Conservation (phyloP, 2,888 invertebrate genomes). For the Cerastis leucographa region DNA sequence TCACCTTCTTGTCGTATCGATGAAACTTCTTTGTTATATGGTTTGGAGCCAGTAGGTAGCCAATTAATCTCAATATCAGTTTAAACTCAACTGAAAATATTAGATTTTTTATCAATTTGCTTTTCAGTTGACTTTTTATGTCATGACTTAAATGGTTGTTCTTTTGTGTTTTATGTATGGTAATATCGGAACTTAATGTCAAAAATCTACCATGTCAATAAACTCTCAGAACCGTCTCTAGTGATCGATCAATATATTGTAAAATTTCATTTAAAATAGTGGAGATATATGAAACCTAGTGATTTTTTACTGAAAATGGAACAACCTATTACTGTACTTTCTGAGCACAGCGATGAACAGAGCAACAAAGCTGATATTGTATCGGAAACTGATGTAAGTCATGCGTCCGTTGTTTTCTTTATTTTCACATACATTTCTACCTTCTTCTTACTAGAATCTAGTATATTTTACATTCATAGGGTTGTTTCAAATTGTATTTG, state of each 20-base stretch:
- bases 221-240: neutral
- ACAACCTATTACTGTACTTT: neutral
- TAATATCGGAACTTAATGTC: constrained; percentile 19
- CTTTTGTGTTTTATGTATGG: neutral
- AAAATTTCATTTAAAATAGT: too few relatives aligned
- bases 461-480: neutral
- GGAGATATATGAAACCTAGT: constrained; percentile 21
- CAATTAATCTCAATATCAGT: too few relatives aligned
- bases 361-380: constrained; percentile 4
- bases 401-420: neutral
- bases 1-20: too few relatives aligned
- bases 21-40: too few relatives aligned
- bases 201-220: constrained; percentile 56
- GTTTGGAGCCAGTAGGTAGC: too few relatives aligned
- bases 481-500: neutral
- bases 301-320: constrained; percentile 31
- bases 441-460: neutral
- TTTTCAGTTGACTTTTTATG: neutral
- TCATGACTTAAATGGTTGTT: neutral
- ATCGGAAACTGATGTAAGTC: constrained; percentile 52
- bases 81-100: too few relatives aligned
- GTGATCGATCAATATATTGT: constrained; percentile 10
- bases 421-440: neutral
- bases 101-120: too few relatives aligned
- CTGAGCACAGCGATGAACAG: constrained; percentile 1